These are phyloP conservation scores for Drosophila gunungcola DNA, from an alignment of 1,140 invertebrate species.

Conservation along the genomic window DNA sequence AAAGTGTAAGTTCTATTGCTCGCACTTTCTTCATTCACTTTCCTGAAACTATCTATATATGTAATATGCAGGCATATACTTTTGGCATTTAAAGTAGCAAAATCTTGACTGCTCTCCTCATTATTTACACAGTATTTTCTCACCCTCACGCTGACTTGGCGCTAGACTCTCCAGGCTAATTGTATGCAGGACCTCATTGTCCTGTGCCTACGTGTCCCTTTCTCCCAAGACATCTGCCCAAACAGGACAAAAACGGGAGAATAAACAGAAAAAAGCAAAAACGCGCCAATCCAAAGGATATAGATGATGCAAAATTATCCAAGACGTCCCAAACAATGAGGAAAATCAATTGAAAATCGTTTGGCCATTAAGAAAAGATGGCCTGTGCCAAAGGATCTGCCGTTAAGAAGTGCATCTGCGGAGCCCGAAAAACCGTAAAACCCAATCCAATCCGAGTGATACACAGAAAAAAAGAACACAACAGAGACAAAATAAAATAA, in stretches of 20 bases:
- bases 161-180: constrained; percentile 50
- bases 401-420: constrained; percentile 26
- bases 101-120: constrained; percentile 6
- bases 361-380: constrained; percentile 52
- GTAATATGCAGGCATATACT: background rate
- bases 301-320: constrained; percentile 76
- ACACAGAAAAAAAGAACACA: background rate
- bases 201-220: constrained; percentile 25
- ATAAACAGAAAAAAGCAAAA: constrained; percentile 47
- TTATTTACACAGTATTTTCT: constrained; percentile 19
- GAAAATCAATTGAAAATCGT: constrained; percentile 69
- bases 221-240: constrained; percentile 51
- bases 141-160: constrained; percentile 47
- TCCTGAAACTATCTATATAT: background rate
- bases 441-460: background rate
- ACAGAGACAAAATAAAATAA: too few relatives aligned
- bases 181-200: constrained; percentile 45
- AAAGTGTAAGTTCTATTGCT: background rate
- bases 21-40: background rate
- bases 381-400: constrained; percentile 37
- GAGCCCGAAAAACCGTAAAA: constrained; percentile 1
- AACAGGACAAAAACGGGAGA: constrained; percentile 40
- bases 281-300: constrained; percentile 50
- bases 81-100: constrained; percentile 1
- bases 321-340: constrained; percentile 31